Conservation (phyloP, 2,113 vertebrate genomes). For the Sapayoa aenigma region DNA sequence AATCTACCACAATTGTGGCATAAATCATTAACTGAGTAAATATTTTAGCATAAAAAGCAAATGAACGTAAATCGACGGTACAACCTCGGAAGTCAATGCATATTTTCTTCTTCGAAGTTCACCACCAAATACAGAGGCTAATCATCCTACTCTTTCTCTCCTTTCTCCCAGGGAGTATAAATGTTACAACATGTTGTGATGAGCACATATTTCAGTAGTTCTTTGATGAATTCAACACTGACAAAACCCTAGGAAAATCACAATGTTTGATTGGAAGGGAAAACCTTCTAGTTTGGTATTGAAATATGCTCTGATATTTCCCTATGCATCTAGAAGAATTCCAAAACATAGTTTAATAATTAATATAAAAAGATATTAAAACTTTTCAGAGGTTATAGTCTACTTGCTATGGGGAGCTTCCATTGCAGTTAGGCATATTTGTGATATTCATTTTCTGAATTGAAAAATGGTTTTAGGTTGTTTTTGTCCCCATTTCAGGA, state of each 20-base stretch:
- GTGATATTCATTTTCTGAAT: not conserved
- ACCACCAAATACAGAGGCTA: not conserved
- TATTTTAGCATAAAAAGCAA: conserved; percentile 1
- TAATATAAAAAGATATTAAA: not conserved
- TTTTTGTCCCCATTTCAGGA: not conserved
- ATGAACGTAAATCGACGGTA: not conserved
- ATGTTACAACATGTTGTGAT: not conserved
- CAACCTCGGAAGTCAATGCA: not conserved
- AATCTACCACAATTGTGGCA: accelerated
- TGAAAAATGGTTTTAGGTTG: not conserved
- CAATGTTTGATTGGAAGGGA: not conserved
- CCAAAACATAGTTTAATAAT: not conserved
- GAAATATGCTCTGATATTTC: not conserved
- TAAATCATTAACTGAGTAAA: not conserved
- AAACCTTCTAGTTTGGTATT: not conserved
- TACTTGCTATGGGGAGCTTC: not conserved
- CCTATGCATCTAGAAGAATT: not conserved
- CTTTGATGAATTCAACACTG: not conserved
- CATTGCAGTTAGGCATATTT: not conserved
- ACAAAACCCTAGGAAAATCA: not conserved
- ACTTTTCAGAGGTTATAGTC: not conserved
- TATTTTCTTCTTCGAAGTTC: not conserved
- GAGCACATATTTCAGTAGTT: not conserved
- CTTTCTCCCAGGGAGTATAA: not conserved
- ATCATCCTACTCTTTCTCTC: not conserved